Evolutionary conservation across 2,113 vertebrate species (phyloP).

Genomic region (Alosa alosa): DNA sequence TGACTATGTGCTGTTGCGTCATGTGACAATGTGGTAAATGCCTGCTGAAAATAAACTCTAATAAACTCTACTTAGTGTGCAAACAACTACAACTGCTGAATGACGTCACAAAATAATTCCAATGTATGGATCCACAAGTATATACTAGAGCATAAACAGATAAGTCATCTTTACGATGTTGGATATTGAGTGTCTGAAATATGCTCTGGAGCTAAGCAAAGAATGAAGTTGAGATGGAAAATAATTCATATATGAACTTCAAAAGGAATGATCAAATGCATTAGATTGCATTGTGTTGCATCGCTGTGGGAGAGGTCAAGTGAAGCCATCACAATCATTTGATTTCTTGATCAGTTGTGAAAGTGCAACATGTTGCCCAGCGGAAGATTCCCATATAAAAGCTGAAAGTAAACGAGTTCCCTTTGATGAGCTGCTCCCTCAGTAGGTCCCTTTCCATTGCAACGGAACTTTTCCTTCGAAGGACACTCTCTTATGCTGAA

Average conservation of each 20-base stretch:
- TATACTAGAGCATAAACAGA: neutral
- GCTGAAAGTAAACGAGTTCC: neutral
- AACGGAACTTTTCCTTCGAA: neutral
- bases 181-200: neutral
- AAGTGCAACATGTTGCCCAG: neutral
- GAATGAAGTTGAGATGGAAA: neutral
- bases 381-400: neutral
- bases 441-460: neutral
- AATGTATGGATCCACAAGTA: neutral
- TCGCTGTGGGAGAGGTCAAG: neutral
- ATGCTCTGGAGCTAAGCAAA: neutral
- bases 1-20: no score
- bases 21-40: neutral
- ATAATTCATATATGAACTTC: neutral
- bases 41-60: neutral
- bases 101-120: neutral
- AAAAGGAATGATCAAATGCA: neutral
- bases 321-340: neutral
- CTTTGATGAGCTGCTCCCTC: neutral
- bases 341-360: neutral
- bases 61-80: neutral
- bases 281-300: conserved; percentile 4
- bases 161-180: neutral
- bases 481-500: neutral
- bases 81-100: neutral